Conservation (phyloP, 2,797 vertebrate genomes). For the Peromyscus melanophrys region DNA sequence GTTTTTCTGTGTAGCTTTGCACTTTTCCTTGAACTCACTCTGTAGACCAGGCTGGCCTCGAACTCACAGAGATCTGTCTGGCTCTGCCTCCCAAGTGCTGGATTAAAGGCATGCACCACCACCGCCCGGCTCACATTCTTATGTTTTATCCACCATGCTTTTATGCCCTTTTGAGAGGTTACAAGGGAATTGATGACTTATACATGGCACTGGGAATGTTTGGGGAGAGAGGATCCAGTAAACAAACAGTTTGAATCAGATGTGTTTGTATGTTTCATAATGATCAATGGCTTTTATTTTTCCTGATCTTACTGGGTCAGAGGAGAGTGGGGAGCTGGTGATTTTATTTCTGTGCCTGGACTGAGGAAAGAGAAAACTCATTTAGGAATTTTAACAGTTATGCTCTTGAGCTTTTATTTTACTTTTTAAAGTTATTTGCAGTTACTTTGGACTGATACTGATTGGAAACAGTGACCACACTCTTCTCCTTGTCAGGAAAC, state of each 20-base stretch:
- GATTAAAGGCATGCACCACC: too few species aligned
- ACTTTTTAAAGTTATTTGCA: neutral
- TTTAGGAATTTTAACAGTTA: neutral
- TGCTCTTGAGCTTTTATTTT: neutral
- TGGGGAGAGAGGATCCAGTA: neutral
- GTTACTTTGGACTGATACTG: slow-evolving; percentile 63
- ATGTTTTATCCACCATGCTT: neutral
- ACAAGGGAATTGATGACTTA: neutral
- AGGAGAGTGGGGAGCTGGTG: neutral
- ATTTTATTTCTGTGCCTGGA: slow-evolving; percentile 19
- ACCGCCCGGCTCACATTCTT: neutral
- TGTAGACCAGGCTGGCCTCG: too few species aligned
- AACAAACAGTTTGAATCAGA: neutral
- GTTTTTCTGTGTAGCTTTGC: too few species aligned
- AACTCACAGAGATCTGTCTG: too few species aligned
- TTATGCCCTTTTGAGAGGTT: neutral
- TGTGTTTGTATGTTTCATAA: neutral
- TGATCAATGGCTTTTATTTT: slow-evolving; percentile 47
- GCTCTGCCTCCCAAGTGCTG: too few species aligned
- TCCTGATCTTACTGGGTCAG: neutral
- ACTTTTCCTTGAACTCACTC: too few species aligned
- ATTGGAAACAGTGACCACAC: slow-evolving; percentile 82
- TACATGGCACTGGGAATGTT: neutral
- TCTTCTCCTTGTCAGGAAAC: slow-evolving; percentile 92
- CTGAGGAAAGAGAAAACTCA: slow-evolving; percentile 35